Base-by-base conservation (phyloP, 1,140 invertebrate species). In the Delia radicum region DNA sequence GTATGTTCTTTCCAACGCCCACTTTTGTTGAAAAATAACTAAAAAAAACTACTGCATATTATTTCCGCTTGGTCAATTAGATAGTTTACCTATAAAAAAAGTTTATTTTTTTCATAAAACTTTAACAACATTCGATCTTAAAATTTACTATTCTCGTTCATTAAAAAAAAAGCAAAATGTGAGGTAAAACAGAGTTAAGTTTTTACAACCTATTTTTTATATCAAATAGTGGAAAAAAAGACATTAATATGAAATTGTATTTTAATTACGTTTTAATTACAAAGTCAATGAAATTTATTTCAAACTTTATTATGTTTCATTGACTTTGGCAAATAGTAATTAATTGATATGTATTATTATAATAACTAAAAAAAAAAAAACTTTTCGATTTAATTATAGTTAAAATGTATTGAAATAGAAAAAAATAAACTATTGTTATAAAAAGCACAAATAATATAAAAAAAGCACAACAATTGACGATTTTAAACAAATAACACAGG, bases 191-290 rank as follows among this genome's bases (percentile, higher is more conserved):
- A 21, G 21, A 21, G n/a, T 55, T 24, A 21, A 55, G 21, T 21
- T 24, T 55, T 55, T 55, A n/a, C 24, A 55, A 55, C 48, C 48
- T 55, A 21, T 18, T 69, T 33, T 6, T 37, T 69, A n/a, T n/a
- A n/a, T n/a, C n/a, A 13, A 15, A 31, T 13, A 65, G 31, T 69
- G 29, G 65, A 69, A 21, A 21, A 28, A 69, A 33, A n/a, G 65
- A 31, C 65, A 69, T 69, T 69, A 69, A 69, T 69, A 69, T 69
- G 65, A 69, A 69, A 69, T 69, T 69, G 65, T 69, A 69, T 69
- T 69, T 69, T 69, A 69, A 69, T 69, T 69, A 69, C 29, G 18
- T 69, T 69, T 69, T 69, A 69, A 69, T 69, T 69, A 69, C 31
- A 69, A 33, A 69, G 29, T 69, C 65, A 69, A 69, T 69, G 65